Evolutionary conservation across 2,888 invertebrate genomes (phyloP).

Genomic region (Conomelus anceps): DNA sequence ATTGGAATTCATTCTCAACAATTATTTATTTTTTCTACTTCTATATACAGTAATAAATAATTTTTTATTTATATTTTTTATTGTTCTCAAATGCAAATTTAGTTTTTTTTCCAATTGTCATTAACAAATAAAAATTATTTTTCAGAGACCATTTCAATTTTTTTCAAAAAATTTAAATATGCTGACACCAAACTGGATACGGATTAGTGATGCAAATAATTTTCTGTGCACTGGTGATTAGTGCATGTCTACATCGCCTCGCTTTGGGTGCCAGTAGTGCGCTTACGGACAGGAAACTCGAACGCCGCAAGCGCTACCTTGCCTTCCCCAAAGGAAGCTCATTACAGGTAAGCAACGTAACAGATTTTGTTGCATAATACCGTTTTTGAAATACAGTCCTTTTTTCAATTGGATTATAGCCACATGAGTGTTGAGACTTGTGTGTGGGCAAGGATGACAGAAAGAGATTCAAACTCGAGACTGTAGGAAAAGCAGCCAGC

Average conservation of each 20-base stretch:
- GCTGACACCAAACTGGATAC: not conserved
- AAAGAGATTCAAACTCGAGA: no score
- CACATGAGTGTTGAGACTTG: no score
- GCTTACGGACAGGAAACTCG: not conserved
- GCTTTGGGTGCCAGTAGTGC: not conserved
- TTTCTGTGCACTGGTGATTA: not conserved
- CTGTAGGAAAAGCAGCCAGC: no score
- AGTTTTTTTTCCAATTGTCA: no score
- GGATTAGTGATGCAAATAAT: not conserved
- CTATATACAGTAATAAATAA: no score
- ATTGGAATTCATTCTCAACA: no score
- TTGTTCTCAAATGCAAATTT: no score
- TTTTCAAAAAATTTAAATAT: not conserved
- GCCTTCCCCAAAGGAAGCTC: slow-evolving; percentile 31
- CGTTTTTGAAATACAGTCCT: not conserved
- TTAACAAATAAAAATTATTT: not conserved
- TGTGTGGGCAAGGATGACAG: no score
- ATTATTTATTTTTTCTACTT: no score
- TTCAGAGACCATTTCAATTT: not conserved
- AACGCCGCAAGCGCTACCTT: slow-evolving; percentile 25
- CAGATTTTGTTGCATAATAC: not conserved
- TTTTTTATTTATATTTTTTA: no score
- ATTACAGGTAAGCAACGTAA: slow-evolving; percentile 26
- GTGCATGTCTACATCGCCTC: not conserved
- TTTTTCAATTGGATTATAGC: no score